These are phyloP conservation scores for Laticauda colubrina DNA, from an alignment of 2,113 vertebrate species.

Conservation along the genomic window DNA sequence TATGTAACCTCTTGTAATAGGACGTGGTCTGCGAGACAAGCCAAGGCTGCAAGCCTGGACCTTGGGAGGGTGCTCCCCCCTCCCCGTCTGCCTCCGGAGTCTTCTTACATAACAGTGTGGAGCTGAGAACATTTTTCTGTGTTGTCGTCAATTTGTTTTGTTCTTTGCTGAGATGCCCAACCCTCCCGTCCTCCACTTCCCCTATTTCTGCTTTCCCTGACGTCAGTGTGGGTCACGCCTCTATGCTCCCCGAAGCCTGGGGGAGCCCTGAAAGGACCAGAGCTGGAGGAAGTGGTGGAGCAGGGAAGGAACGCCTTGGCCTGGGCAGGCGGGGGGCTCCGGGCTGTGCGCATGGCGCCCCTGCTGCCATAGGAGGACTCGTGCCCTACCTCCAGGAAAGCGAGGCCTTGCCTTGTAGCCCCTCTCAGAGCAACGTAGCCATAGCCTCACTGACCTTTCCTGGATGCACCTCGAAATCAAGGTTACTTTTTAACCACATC, in stretches of 20 bases:
- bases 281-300: background rate
- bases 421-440: no score
- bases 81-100: background rate
- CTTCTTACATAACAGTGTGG: conserved; percentile 1
- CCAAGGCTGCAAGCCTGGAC: background rate
- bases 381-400: background rate
- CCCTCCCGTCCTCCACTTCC: background rate
- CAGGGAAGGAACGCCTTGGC: background rate
- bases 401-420: background rate
- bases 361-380: background rate
- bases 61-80: background rate
- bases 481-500: background rate
- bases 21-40: background rate
- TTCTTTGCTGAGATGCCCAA: background rate
- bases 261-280: no score
- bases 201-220: background rate
- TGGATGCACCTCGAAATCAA: no score
- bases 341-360: background rate
- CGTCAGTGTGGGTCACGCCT: background rate
- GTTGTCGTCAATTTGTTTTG: conserved; percentile 18
- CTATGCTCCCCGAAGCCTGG: background rate
- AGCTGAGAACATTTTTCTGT: conserved; percentile 10
- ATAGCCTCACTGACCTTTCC: background rate
- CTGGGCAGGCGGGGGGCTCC: no score
- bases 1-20: background rate